Evolutionary conservation across 2,113 vertebrate species (phyloP).

Genomic region (Perccottus glenii): DNA sequence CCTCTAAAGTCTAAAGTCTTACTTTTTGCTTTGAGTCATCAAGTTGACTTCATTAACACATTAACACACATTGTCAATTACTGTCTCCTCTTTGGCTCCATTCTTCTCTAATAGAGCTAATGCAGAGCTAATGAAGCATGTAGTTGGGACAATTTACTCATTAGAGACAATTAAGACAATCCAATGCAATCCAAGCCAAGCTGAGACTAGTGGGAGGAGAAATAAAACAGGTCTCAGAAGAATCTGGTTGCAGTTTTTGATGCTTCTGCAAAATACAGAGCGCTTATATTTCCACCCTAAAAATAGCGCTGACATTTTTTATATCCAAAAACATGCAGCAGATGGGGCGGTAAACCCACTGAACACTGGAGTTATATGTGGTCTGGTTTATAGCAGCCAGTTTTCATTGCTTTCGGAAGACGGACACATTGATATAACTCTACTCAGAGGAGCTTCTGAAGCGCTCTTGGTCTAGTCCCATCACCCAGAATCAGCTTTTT

Average conservation of each 20-base stretch:
- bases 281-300: not conserved
- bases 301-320: too few relatives aligned
- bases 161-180: conserved; percentile 78
- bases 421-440: too few relatives aligned
- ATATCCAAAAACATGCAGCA: too few relatives aligned
- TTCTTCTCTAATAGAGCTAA: conserved; percentile 74
- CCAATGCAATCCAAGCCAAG: conserved; percentile 65
- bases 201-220: conserved; percentile 8
- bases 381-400: too few relatives aligned
- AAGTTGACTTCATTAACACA: conserved; percentile 67
- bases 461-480: too few relatives aligned
- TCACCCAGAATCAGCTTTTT: too few relatives aligned
- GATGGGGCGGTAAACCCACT: too few relatives aligned
- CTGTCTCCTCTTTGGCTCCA: conserved; percentile 50
- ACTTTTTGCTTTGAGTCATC: conserved; percentile 24
- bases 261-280: not conserved
- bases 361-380: too few relatives aligned
- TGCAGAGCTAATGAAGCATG: conserved; percentile 75
- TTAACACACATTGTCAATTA: too few relatives aligned
- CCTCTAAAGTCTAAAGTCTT: conserved; percentile 11
- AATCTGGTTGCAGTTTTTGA: too few relatives aligned
- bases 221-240: conserved; percentile 12
- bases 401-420: too few relatives aligned
- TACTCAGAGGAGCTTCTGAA: too few relatives aligned
- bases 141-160: conserved; percentile 79